phyloP scores from a whole-genome alignment of 2,888 invertebrate genomes.

The Syrista parreyssii region DNA sequence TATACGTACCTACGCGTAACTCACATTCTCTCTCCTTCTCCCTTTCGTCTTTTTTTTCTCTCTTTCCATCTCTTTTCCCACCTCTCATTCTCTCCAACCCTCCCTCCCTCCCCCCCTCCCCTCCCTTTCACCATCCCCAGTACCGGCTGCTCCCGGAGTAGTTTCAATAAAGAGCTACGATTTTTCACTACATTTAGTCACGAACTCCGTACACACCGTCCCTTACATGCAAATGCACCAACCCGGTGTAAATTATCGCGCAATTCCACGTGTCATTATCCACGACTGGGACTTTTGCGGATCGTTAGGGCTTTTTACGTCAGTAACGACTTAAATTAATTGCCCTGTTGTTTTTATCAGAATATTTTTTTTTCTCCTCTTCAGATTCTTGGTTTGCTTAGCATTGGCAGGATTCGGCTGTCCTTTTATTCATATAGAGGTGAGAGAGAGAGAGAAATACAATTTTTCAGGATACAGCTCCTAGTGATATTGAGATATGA shows the following conservation, averaged over 20 bases:
- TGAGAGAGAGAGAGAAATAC: conserved; percentile 1
- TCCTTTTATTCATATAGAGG: neutral
- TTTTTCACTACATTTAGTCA: conserved; percentile 55
- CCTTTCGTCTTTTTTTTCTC: neutral
- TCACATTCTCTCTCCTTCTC: neutral
- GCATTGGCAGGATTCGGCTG: neutral
- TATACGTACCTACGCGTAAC: neutral
- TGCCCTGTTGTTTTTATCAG: neutral
- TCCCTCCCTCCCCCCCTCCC: neutral
- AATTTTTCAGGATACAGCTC: conserved; percentile 9
- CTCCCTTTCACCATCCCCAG: neutral
- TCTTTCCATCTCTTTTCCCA: neutral
- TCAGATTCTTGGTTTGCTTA: neutral
- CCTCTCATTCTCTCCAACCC: neutral
- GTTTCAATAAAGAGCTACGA: conserved; percentile 29
- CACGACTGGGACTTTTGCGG: conserved; percentile 20
- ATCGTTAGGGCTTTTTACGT: conserved; percentile 15
- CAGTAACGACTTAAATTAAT: neutral
- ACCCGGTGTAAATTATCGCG: conserved; percentile 39
- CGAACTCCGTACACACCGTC: conserved; percentile 33
- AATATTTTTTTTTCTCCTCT: too few species aligned
- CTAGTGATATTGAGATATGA: conserved; percentile 53
- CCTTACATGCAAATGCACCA: conserved; percentile 16
- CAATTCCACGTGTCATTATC: conserved; percentile 37
- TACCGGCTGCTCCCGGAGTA: conserved; percentile 2